Conservation (phyloP, 2,113 vertebrate genomes). For the Laterallus jamaicensis region DNA sequence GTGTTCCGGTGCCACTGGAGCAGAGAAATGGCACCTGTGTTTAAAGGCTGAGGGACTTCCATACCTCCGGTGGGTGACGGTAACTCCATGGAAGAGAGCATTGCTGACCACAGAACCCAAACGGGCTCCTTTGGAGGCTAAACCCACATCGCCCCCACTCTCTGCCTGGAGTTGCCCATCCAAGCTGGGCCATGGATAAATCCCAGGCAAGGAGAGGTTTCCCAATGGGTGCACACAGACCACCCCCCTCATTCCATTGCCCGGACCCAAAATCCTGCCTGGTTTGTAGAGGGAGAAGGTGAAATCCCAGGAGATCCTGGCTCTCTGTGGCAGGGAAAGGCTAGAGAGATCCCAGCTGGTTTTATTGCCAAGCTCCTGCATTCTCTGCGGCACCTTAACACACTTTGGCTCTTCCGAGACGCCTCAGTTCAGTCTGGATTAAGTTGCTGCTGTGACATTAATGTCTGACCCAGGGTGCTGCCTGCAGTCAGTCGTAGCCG, state of each 20-base stretch:
- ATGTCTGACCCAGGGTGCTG: not conserved
- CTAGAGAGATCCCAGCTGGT: not conserved
- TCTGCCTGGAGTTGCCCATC: not conserved
- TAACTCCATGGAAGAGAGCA: not conserved
- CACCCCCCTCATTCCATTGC: not conserved
- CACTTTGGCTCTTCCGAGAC: accelerated
- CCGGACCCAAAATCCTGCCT: not conserved
- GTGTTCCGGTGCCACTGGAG: not conserved
- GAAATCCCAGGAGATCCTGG: not conserved
- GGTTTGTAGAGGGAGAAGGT: not conserved
- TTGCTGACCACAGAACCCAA: not conserved
- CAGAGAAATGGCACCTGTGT: not conserved
- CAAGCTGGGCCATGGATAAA: not conserved
- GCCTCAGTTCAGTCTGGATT: not conserved
- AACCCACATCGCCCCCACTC: accelerated
- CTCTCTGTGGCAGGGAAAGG: not conserved
- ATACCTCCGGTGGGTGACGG: accelerated
- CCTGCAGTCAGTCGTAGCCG: accelerated
- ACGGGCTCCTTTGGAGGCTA: not conserved
- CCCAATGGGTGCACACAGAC: not conserved
- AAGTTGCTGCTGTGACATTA: not conserved
- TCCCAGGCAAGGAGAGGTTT: not conserved
- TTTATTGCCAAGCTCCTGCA: not conserved
- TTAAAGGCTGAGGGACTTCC: not conserved
- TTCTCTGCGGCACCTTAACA: not conserved